Evolutionary conservation across 2,113 vertebrate genomes (phyloP), one percentile per base, ranked within the genome.

Genomic region (Catharus minimus): DNA sequence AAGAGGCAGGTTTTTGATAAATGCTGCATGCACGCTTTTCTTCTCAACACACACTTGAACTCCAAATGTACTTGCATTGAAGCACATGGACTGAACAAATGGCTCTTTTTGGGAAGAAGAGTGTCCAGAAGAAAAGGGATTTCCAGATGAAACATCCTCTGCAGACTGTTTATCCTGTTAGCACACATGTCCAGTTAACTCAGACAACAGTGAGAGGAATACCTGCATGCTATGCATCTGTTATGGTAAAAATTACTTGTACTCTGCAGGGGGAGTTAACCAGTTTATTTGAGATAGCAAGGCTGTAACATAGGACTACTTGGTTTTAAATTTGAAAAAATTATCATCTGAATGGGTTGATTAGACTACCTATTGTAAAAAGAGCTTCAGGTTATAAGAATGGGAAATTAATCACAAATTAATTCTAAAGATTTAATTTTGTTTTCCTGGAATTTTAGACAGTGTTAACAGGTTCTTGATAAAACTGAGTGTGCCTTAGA

Each of bases 61-160:
- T 41, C 97, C 97, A 73, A 97, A 97, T 1, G 88, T 95, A 39
- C 49, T 97, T 57, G 84, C 49, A 21, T 94, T 94, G 83, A n/a
- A 76, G 77, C 95, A 94, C n/a, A 32, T 2, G 10, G 87, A 69
- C 26, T 43, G 62, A 90, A 72, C 80, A 84, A 71, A 81, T 23
- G 71, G 67, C 33, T 82, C 18, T 62, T 88, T 92, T 26, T 0
- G n/a, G 39, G 90, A 86, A 55, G 71, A 65, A 16, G 47, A 77
- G 10, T 47, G 50, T 89, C 89, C 95, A 57, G 84, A 69, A 21
- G 47, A 49, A 64, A 91, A 75, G 23, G 33, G 56, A 22, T 82
- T 80, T 92, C 75, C 77, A 5, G 38, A 69, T 71, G 88, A 93
- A 80, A 94, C 7, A 16, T 93, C 68, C 93, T 96, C 92, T 92